These are phyloP conservation scores for Ricordea florida DNA, from an alignment of 92 coral and sea anemone genomes.

Conservation along the genomic window DNA sequence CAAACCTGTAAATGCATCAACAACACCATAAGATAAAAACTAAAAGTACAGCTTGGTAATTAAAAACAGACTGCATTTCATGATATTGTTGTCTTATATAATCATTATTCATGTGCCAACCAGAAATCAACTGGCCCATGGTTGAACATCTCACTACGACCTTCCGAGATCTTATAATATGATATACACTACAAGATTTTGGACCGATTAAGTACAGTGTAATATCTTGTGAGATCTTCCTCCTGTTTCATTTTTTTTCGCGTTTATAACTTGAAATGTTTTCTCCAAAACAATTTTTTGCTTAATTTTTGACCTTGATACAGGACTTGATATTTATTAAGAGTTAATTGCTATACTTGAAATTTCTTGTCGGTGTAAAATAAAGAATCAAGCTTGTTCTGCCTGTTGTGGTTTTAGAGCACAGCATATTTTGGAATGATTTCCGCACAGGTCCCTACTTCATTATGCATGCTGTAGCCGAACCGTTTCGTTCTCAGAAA, in stretches of 20 bases:
- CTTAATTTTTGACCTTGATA: no score
- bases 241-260: neutral
- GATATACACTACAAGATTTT: neutral
- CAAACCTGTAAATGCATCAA: slow-evolving; percentile 45
- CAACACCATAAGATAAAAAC: neutral
- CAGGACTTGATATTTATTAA: no score
- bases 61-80: slow-evolving; percentile 2
- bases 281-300: no score
- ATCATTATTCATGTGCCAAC: neutral
- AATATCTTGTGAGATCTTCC: neutral
- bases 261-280: neutral
- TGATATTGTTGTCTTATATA: neutral
- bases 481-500: no score
- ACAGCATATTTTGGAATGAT: no score
- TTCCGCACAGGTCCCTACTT: no score
- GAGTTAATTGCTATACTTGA: no score
- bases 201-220: neutral
- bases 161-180: neutral
- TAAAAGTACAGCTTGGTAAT: neutral
- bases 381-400: no score
- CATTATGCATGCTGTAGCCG: no score
- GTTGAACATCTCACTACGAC: neutral
- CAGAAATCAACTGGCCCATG: slow-evolving; percentile 1
- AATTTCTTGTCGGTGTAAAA: no score
- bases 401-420: no score